Evolutionary conservation across 2,113 vertebrate species (phyloP).

Genomic region (Scalopus aquaticus): DNA sequence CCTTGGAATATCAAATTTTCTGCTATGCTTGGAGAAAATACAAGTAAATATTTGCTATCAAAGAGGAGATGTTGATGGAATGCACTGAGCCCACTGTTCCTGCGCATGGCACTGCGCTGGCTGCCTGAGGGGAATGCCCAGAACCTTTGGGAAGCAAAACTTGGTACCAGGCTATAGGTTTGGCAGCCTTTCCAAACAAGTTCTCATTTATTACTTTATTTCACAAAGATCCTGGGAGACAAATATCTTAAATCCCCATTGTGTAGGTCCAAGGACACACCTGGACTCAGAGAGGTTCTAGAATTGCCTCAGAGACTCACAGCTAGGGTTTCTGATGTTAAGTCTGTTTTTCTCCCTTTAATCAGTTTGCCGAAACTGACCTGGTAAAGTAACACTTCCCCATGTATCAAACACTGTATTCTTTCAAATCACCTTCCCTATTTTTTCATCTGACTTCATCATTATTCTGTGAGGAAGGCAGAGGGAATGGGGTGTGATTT

Average conservation of each 20-base stretch:
- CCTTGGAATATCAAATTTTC: neutral
- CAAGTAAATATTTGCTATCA: neutral
- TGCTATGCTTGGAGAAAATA: constrained; percentile 1
- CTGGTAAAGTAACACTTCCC: neutral
- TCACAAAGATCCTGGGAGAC: neutral
- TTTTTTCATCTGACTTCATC: neutral
- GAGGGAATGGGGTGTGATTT: neutral
- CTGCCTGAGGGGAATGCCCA: neutral
- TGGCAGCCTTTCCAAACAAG: neutral
- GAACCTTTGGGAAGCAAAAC: neutral
- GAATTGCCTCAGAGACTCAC: neutral
- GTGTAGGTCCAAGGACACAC: neutral
- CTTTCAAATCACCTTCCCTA: constrained; percentile 5
- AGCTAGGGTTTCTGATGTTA: neutral
- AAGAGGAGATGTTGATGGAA: neutral
- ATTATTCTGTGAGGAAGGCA: neutral
- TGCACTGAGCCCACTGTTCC: neutral
- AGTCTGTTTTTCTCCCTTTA: neutral
- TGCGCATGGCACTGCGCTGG: neutral
- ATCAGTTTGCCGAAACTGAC: neutral
- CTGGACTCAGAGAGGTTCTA: neutral
- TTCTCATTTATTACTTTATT: neutral
- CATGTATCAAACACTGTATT: neutral
- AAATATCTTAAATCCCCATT: neutral
- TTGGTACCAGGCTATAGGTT: neutral